Evolutionary conservation across 2,888 invertebrate species (phyloP).

Genomic region (Drosophila neonasuta): DNA sequence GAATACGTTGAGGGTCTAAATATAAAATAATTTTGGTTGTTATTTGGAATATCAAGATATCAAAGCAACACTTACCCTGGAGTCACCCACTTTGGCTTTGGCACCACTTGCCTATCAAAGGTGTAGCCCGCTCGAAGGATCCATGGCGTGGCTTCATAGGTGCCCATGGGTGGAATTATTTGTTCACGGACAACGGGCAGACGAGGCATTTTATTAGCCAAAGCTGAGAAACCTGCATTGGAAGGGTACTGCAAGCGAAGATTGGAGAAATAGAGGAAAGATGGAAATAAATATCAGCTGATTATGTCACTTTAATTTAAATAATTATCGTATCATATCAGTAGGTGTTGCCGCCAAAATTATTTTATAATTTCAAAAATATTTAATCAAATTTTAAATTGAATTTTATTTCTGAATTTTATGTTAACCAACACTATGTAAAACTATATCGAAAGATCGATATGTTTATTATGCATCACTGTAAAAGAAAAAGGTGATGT

Average conservation of each 20-base stretch:
- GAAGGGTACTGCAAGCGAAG: slow-evolving; percentile 69
- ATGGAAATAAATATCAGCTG: too few relatives aligned
- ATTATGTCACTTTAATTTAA: too few relatives aligned
- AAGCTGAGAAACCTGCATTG: slow-evolving; percentile 73
- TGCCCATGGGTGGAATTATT: slow-evolving; percentile 71
- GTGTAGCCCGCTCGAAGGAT: slow-evolving; percentile 58
- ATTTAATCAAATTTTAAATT: too few relatives aligned
- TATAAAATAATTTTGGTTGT: too few relatives aligned
- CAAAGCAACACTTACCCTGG: slow-evolving; percentile 51
- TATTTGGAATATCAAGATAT: not conserved
- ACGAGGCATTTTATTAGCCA: slow-evolving; percentile 74
- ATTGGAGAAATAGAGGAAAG: not conserved
- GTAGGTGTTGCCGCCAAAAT: too few relatives aligned
- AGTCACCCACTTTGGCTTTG: slow-evolving; percentile 54
- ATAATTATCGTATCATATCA: too few relatives aligned
- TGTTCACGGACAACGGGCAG: slow-evolving; percentile 41
- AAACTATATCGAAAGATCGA: too few relatives aligned
- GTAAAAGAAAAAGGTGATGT: too few relatives aligned
- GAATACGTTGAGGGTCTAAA: slow-evolving; percentile 71
- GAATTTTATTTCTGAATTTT: too few relatives aligned
- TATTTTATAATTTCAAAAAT: too few relatives aligned
- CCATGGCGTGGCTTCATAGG: slow-evolving; percentile 60
- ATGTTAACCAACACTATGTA: too few relatives aligned
- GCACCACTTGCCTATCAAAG: slow-evolving; percentile 62
- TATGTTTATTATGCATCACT: too few relatives aligned